These are phyloP conservation scores for Chlorodrepanis virens DNA, from an alignment of 2,113 vertebrate species.

Conservation along the genomic window DNA sequence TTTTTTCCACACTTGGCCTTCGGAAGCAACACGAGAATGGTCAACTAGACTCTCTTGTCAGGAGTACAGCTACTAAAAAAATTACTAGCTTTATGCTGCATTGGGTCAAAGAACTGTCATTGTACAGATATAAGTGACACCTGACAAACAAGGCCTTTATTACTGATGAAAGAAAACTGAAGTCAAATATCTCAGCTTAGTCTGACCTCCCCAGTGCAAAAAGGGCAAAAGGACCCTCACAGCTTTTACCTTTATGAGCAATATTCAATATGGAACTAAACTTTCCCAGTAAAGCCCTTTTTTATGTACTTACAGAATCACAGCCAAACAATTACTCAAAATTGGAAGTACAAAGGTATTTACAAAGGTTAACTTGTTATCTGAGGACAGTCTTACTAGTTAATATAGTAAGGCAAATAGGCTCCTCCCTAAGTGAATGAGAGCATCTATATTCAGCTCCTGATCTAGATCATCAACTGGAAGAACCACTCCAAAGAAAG, in stretches of 20 bases:
- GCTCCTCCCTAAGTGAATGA: not conserved
- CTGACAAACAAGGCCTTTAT: not conserved
- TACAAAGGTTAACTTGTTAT: not conserved
- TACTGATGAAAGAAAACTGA: not conserved
- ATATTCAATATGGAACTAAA: not conserved
- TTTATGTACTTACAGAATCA: not conserved
- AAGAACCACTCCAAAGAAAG: not conserved
- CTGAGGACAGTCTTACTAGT: not conserved
- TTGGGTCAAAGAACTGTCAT: not conserved
- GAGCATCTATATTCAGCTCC: slow-evolving; percentile 20
- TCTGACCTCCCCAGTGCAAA: not conserved
- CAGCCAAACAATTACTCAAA: not conserved
- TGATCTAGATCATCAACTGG: not conserved
- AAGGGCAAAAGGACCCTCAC: not conserved
- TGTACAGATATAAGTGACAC: rapidly evolving
- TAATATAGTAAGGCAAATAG: not conserved
- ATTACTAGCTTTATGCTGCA: not conserved
- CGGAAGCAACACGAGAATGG: not conserved
- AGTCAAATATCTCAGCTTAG: not conserved
- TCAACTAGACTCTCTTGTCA: not conserved
- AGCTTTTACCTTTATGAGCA: not conserved
- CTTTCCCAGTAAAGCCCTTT: not conserved
- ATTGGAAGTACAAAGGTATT: not conserved
- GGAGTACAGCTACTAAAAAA: not conserved
- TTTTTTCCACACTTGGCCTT: not conserved